Percentiles rank a stretch among this genome's conserved stretches.
phyloP scores from a whole-genome alignment of 2,113 vertebrate genomes.

The Sciurus niger region DNA sequence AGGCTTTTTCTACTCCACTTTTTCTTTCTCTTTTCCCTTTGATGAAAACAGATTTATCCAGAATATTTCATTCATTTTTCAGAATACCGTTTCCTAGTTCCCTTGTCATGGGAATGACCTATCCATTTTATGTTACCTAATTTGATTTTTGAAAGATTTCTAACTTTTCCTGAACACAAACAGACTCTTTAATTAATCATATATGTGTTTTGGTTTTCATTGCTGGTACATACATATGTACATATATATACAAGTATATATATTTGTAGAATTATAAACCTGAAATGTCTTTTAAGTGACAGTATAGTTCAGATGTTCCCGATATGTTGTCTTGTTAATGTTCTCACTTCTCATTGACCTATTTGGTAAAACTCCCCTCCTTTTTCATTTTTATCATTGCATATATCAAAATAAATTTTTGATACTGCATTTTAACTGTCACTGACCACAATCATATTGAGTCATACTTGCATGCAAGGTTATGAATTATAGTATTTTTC shows the following conservation, averaged over 20 bases:
- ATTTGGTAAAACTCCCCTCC: neutral
- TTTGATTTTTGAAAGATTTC: conserved; percentile 18
- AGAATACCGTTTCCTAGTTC: neutral
- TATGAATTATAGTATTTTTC: neutral
- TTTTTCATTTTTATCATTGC: neutral
- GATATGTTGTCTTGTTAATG: neutral
- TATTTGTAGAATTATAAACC: conserved; percentile 7
- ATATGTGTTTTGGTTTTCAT: neutral
- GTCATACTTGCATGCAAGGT: neutral
- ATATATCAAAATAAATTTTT: neutral
- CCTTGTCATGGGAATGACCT: neutral
- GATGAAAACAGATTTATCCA: conserved; percentile 62
- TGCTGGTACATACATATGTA: neutral
- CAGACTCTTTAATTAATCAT: neutral
- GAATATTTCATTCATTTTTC: conserved; percentile 61
- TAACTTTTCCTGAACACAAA: conserved; percentile 7
- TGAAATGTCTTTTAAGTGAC: conserved; percentile 3
- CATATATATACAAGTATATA: neutral
- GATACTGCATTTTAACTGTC: neutral
- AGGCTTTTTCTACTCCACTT: conserved; percentile 26
- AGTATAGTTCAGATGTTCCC: neutral
- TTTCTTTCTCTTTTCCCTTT: conserved; percentile 43
- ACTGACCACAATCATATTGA: neutral
- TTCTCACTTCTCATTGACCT: neutral
- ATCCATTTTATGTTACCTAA: neutral